A percentile compares a stretch with the other conserved stretches of the same genome.
Conservation (phyloP, 2,113 vertebrate genomes). For the Cynocephalus volans region DNA sequence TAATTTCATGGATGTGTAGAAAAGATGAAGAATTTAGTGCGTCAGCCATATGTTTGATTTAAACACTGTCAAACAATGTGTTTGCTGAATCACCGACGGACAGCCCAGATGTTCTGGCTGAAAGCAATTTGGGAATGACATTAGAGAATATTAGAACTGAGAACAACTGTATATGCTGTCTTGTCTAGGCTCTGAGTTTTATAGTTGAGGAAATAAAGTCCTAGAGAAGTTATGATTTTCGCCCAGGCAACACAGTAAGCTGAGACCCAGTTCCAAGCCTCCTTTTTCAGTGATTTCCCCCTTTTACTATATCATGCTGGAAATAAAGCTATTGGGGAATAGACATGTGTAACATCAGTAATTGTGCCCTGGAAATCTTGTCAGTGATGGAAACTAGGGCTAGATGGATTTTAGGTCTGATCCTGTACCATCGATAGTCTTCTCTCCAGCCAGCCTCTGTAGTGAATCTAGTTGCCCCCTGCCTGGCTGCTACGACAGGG, state of each 20-base stretch:
- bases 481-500: background rate
- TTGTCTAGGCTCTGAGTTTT: background rate
- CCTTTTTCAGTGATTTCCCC: background rate
- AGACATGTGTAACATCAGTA: background rate
- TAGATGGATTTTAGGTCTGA: background rate
- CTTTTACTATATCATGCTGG: background rate
- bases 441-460: background rate
- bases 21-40: background rate
- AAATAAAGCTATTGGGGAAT: background rate
- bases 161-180: background rate
- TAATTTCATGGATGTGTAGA: background rate
- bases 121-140: conserved; percentile 35
- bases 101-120: background rate
- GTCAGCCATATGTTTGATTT: background rate
- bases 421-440: background rate
- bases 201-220: background rate
- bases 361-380: background rate
- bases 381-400: background rate
- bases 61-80: background rate
- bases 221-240: background rate
- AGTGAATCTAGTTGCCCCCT: background rate
- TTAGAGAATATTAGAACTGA: conserved; percentile 33
- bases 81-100: background rate
- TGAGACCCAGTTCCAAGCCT: background rate
- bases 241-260: background rate